A percentile compares a stretch with the other conserved stretches of the same genome.
phyloP scores from a whole-genome alignment of 1,140 invertebrate genomes.

The Parapsyche elsis region DNA sequence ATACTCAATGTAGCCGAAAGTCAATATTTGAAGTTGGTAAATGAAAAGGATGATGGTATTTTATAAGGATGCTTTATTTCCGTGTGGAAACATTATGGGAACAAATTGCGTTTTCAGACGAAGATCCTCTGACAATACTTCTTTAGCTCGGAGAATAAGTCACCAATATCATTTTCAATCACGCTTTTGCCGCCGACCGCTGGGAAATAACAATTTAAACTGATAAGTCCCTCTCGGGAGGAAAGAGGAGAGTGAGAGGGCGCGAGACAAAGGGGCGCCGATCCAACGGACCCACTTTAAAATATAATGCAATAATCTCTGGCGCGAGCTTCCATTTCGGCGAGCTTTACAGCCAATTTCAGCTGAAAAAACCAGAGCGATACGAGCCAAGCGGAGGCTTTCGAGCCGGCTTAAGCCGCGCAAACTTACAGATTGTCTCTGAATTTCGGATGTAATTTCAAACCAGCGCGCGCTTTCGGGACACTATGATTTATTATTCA shows the following conservation, averaged over 20 bases:
- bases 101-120: constrained; percentile 5
- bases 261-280: constrained; percentile 14
- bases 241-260: background rate
- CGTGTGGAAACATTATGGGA: background rate
- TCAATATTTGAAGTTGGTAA: too few species aligned
- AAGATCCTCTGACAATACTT: constrained; percentile 12
- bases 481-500: constrained; percentile 30
- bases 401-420: constrained; percentile 27
- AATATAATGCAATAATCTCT: constrained; percentile 47
- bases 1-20: too few species aligned
- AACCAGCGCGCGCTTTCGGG: background rate
- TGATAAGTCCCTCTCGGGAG: constrained; percentile 28
- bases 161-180: constrained; percentile 30
- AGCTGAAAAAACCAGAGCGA: constrained; percentile 8
- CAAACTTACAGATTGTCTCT: constrained; percentile 46
- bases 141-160: background rate
- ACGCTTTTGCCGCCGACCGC: constrained; percentile 21
- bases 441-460: constrained; percentile 49
- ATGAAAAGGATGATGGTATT: too few species aligned
- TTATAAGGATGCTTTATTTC: background rate
- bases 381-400: constrained; percentile 4
- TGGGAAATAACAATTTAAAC: constrained; percentile 36
- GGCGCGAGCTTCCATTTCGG: constrained; percentile 40
- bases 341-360: constrained; percentile 46
- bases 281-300: constrained; percentile 33